These are phyloP conservation scores for Thera britannica DNA, from an alignment of 2,888 invertebrate genomes.

Conservation along the genomic window DNA sequence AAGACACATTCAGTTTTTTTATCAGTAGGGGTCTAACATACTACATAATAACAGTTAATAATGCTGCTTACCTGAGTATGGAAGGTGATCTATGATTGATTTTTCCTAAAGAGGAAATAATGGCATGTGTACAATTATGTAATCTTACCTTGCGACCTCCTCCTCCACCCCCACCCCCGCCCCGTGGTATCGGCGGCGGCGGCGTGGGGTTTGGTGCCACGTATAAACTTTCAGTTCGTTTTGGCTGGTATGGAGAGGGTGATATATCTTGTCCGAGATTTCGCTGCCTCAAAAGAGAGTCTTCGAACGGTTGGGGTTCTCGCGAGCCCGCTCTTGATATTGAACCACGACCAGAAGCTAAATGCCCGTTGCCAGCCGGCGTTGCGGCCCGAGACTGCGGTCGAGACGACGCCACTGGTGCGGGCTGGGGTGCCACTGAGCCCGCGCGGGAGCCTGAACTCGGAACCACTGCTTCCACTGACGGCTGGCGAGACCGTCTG, in stretches of 20 bases:
- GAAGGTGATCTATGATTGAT: too few species aligned
- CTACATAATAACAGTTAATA: too few species aligned
- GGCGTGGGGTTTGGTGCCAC: conserved; percentile 82
- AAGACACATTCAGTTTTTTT: too few species aligned
- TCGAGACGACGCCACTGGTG: conserved; percentile 88
- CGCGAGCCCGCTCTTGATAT: conserved; percentile 77
- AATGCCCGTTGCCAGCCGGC: conserved; percentile 87
- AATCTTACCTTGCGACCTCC: conserved; percentile 75
- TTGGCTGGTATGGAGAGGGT: conserved; percentile 94
- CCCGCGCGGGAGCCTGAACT: conserved; percentile 87
- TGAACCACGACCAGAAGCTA: conserved; percentile 86
- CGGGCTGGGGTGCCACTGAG: conserved; percentile 90
- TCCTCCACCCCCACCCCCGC: conserved; percentile 68
- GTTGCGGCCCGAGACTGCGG: conserved; percentile 81
- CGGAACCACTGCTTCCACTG: conserved; percentile 87
- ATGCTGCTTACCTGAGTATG: too few species aligned
- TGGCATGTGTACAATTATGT: not conserved
- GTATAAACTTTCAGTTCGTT: conserved; percentile 95
- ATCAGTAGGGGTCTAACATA: too few species aligned
- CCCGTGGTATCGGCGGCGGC: conserved; percentile 74
- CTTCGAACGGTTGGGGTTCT: conserved; percentile 90
- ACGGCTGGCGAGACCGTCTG: conserved; percentile 91
- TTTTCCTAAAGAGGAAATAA: too few species aligned
- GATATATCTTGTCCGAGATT: conserved; percentile 95
- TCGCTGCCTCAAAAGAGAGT: conserved; percentile 91